Conservation (phyloP, 2,888 invertebrate species). For the Gastracanthus pulcherrimus region DNA sequence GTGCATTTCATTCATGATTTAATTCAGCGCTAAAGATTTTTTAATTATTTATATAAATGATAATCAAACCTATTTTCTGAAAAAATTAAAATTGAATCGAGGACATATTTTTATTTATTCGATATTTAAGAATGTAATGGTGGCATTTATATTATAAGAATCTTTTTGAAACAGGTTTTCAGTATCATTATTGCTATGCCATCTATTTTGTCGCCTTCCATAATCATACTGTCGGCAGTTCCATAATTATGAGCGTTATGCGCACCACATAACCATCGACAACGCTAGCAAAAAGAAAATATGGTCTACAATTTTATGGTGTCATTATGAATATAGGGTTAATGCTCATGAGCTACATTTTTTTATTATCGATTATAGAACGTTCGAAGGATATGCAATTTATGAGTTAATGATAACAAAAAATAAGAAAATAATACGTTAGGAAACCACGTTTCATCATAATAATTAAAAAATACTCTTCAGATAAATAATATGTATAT, state of each 20-base stretch:
- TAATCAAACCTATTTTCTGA: too few species aligned
- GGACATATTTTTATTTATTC: background rate
- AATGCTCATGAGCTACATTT: background rate
- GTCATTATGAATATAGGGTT: conserved; percentile 28
- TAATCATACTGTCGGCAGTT: conserved; percentile 48
- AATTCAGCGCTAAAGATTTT: too few species aligned
- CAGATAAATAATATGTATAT: too few species aligned
- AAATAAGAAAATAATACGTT: background rate
- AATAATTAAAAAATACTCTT: background rate
- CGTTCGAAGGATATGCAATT: conserved; percentile 7
- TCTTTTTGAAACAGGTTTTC: conserved; percentile 37
- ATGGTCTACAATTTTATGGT: conserved; percentile 9
- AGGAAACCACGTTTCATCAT: too few species aligned
- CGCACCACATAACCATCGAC: background rate
- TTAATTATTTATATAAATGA: too few species aligned
- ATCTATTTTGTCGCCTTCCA: conserved; percentile 51
- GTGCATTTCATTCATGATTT: too few species aligned
- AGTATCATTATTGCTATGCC: conserved; percentile 20
- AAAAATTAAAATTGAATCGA: too few species aligned
- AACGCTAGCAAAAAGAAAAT: background rate
- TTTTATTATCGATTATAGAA: background rate
- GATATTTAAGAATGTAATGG: conserved; percentile 13
- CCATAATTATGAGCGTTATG: conserved; percentile 34
- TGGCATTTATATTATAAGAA: conserved; percentile 14
- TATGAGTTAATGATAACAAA: conserved; percentile 15